A percentile compares a stretch with the other conserved stretches of the same genome.
Conservation (phyloP, 2,113 vertebrate species). For the Lontra canadensis region DNA sequence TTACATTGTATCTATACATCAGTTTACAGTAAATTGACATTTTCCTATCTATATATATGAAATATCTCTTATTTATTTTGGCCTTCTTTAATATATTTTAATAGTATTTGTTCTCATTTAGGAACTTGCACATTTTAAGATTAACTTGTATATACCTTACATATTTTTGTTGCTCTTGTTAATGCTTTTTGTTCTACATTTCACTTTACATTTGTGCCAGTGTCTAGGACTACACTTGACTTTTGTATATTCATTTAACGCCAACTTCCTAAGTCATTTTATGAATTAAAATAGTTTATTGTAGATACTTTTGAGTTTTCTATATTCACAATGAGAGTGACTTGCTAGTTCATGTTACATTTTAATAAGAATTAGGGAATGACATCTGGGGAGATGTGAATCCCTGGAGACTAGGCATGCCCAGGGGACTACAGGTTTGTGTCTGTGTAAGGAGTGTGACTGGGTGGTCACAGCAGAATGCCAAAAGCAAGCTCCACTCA, state of each 20-base stretch:
- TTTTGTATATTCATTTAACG: not conserved
- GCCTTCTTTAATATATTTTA: not conserved
- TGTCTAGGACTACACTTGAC: not conserved
- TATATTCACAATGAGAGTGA: not conserved
- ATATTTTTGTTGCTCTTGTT: not conserved
- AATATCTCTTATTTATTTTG: not conserved
- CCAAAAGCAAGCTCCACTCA: no score
- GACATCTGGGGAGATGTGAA: not conserved
- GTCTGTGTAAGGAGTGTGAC: not conserved
- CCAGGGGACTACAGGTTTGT: not conserved
- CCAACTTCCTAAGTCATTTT: not conserved
- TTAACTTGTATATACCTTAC: not conserved
- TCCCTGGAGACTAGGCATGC: not conserved
- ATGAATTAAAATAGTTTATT: not conserved
- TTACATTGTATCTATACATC: not conserved
- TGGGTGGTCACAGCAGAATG: not conserved
- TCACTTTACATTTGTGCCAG: not conserved
- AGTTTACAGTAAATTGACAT: not conserved
- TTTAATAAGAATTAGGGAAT: not conserved
- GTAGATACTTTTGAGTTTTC: not conserved
- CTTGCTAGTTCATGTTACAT: not conserved
- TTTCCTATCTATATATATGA: not conserved
- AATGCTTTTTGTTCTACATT: not conserved
- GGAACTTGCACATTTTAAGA: not conserved
- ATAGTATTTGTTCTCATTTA: conserved; percentile 5